A percentile compares a stretch with the other conserved stretches of the same genome.
phyloP scores from a whole-genome alignment of 2,113 vertebrate species.

The Mixornis gularis region DNA sequence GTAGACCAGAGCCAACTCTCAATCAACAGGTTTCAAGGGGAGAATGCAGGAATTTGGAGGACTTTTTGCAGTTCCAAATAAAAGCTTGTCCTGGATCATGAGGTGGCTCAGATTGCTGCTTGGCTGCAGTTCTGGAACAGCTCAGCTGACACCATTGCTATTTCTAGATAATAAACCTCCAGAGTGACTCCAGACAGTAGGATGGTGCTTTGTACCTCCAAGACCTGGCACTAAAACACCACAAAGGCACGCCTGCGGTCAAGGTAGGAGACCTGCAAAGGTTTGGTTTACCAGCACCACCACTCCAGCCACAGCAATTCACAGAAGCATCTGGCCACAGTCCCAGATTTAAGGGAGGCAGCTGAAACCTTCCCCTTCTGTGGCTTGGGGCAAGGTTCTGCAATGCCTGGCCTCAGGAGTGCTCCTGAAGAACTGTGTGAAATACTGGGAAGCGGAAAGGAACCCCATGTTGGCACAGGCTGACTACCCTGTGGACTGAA shows the following conservation, averaged over 20 bases:
- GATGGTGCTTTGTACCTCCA: not conserved
- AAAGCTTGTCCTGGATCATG: not conserved
- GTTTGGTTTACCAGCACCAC: not conserved
- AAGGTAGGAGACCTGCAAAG: not conserved
- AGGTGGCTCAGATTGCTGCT: not conserved
- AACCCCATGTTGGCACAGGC: not conserved
- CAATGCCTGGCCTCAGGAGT: accelerated
- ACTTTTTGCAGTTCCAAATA: not conserved
- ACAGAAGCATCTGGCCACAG: not conserved
- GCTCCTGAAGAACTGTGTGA: not conserved
- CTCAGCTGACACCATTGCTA: slow-evolving; percentile 21
- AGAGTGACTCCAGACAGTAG: not conserved
- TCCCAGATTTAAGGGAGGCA: not conserved
- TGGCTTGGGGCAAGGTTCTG: not conserved
- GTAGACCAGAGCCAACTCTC: not conserved
- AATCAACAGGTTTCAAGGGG: not conserved
- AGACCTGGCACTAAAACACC: not conserved
- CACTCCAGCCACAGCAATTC: not conserved
- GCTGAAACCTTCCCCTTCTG: not conserved
- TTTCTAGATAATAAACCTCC: not conserved
- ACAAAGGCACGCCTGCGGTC: not conserved
- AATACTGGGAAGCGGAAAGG: not conserved
- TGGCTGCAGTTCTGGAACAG: not conserved
- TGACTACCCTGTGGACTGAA: not conserved
- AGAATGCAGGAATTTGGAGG: not conserved